These are phyloP conservation scores for Saccostrea echinata DNA, from an alignment of 1,140 invertebrate genomes.

Conservation along the genomic window DNA sequence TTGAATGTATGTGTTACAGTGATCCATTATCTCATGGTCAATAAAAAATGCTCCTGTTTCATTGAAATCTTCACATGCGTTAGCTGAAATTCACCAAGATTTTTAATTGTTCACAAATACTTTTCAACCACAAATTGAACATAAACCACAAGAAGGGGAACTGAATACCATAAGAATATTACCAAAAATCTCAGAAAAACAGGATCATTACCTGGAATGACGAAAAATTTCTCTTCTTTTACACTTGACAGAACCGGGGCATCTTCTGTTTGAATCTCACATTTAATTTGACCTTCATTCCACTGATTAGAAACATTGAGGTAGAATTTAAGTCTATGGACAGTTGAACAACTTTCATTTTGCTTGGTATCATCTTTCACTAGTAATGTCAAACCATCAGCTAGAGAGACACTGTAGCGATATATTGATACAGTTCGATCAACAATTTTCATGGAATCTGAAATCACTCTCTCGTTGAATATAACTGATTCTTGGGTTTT, in stretches of 20 bases:
- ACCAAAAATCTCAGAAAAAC: background rate
- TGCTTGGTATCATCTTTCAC: background rate
- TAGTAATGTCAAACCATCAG: background rate
- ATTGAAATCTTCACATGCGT: background rate
- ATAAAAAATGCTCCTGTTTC: background rate
- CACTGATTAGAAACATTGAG: background rate
- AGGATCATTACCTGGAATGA: background rate
- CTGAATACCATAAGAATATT: too few species aligned
- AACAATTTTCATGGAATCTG: background rate
- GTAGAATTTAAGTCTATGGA: background rate
- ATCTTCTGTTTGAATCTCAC: background rate
- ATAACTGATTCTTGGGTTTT: background rate
- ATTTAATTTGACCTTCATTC: background rate
- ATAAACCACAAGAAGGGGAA: background rate
- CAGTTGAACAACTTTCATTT: background rate
- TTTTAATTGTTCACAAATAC: background rate
- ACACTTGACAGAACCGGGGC: background rate
- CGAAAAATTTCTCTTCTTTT: background rate
- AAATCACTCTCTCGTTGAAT: background rate
- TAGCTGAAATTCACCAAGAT: background rate
- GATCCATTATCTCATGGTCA: background rate
- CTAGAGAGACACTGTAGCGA: background rate
- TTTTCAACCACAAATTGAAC: too few species aligned
- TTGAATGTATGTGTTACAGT: background rate
- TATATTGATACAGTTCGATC: background rate